Percentiles rank a stretch among this genome's conserved stretches.
These are phyloP conservation scores for Armadillidium nasatum DNA, from an alignment of 1,140 invertebrate genomes.

Conservation along the genomic window DNA sequence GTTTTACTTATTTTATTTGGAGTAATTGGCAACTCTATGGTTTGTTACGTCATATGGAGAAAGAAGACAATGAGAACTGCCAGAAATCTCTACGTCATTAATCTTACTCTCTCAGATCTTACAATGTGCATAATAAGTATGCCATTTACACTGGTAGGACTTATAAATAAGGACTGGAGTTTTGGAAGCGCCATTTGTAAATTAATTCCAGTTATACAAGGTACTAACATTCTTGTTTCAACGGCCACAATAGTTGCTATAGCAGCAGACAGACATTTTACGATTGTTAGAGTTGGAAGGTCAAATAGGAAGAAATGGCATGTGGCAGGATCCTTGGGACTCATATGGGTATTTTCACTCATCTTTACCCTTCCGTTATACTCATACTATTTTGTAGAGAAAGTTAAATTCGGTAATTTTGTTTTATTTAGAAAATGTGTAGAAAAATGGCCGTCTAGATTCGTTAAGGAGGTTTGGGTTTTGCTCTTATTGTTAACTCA, in stretches of 20 bases:
- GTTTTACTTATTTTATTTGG: constrained; percentile 50
- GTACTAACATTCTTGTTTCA: constrained; percentile 59
- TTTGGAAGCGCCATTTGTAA: constrained; percentile 55
- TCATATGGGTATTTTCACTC: constrained; percentile 54
- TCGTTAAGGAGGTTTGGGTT: constrained; percentile 53
- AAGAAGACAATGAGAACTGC: constrained; percentile 54
- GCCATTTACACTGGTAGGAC: constrained; percentile 56
- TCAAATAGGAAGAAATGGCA: constrained; percentile 34
- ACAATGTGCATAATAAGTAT: constrained; percentile 58
- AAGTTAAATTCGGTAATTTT: constrained; percentile 47
- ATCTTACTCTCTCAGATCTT: constrained; percentile 59
- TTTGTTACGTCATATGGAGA: constrained; percentile 52
- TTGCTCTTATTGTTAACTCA: constrained; percentile 55
- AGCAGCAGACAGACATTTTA: constrained; percentile 57
- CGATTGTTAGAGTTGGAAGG: constrained; percentile 51
- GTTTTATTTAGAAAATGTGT: constrained; percentile 51
- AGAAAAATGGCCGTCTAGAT: constrained; percentile 51
- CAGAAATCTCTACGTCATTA: constrained; percentile 61
- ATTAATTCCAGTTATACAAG: constrained; percentile 57
- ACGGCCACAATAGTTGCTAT: constrained; percentile 60
- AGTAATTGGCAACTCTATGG: constrained; percentile 50
- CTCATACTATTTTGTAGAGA: constrained; percentile 53
- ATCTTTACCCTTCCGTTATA: constrained; percentile 50
- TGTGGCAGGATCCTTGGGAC: constrained; percentile 36
- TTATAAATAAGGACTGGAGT: constrained; percentile 50